Evolutionary conservation across 2,888 invertebrate genomes (phyloP).

Genomic region (Hoplodrina ambigua): DNA sequence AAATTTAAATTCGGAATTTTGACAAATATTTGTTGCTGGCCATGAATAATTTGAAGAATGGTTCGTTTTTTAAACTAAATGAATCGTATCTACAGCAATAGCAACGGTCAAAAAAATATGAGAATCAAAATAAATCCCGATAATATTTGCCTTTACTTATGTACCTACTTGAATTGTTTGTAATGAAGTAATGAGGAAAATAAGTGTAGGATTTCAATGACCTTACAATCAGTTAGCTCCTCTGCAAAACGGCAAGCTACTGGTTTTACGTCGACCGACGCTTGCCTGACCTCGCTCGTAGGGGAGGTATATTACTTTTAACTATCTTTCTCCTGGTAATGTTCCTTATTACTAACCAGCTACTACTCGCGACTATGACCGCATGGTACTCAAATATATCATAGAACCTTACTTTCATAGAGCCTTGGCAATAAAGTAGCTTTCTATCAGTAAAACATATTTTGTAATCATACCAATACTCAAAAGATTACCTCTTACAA

Average conservation of each 20-base stretch:
- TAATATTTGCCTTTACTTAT: neutral
- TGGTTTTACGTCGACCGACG: constrained; percentile 11
- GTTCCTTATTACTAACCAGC: neutral
- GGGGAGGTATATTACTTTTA: constrained; percentile 17
- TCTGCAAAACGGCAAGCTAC: constrained; percentile 16
- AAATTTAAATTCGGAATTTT: too few species aligned
- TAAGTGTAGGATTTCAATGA: neutral
- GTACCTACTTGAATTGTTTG: too few species aligned
- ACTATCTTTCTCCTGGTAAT: neutral
- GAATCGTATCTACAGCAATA: neutral
- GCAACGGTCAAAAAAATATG: neutral
- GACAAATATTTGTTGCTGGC: too few species aligned
- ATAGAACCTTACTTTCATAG: too few species aligned
- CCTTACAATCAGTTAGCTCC: neutral
- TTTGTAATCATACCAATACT: too few species aligned
- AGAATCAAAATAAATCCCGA: neutral
- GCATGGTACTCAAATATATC: too few species aligned
- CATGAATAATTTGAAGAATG: neutral
- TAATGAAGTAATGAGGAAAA: neutral
- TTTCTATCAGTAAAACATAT: too few species aligned
- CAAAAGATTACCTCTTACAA: too few species aligned
- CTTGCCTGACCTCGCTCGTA: constrained; percentile 9
- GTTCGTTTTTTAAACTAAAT: neutral
- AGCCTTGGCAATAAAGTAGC: too few species aligned
- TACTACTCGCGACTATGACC: too few species aligned